Evolutionary conservation across 2,113 vertebrate genomes (phyloP).

Genomic region (Nipponia nippon): DNA sequence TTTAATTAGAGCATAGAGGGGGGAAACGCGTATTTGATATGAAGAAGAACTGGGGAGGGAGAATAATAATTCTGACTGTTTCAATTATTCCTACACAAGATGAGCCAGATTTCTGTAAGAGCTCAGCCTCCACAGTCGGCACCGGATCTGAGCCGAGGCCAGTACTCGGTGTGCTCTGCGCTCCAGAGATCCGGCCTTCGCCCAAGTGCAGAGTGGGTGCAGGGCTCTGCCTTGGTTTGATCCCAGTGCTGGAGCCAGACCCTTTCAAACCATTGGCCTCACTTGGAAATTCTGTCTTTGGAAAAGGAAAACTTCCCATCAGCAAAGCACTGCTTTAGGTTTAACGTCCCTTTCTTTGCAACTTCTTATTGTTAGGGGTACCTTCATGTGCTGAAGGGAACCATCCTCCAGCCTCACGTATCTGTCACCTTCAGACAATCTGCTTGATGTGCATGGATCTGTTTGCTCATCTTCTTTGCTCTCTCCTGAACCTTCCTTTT

Average conservation of each 20-base stretch:
- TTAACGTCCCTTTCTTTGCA: not conserved
- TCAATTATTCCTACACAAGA: not conserved
- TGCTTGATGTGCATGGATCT: too few species aligned
- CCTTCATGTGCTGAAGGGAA: not conserved
- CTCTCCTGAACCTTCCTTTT: not conserved
- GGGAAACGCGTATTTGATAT: not conserved
- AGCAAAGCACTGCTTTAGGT: not conserved
- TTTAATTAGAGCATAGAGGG: conserved; percentile 45
- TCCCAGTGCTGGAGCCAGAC: not conserved
- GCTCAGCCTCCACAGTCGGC: not conserved
- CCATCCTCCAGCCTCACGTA: fast-evolving
- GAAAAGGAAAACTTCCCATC: not conserved
- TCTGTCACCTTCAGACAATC: not conserved
- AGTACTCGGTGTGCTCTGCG: not conserved
- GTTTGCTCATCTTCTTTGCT: not conserved
- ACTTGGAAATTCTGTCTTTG: not conserved
- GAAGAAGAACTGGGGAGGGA: not conserved
- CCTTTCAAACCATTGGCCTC: fast-evolving
- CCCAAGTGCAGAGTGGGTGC: not conserved
- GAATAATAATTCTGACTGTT: conserved; percentile 11
- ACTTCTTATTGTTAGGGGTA: fast-evolving
- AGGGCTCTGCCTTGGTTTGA: not conserved
- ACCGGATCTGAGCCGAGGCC: not conserved
- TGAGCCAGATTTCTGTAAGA: not conserved
- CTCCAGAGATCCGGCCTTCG: not conserved